Base-by-base conservation (phyloP, 2,888 invertebrate genomes). In the Lacanobia oleracea region DNA sequence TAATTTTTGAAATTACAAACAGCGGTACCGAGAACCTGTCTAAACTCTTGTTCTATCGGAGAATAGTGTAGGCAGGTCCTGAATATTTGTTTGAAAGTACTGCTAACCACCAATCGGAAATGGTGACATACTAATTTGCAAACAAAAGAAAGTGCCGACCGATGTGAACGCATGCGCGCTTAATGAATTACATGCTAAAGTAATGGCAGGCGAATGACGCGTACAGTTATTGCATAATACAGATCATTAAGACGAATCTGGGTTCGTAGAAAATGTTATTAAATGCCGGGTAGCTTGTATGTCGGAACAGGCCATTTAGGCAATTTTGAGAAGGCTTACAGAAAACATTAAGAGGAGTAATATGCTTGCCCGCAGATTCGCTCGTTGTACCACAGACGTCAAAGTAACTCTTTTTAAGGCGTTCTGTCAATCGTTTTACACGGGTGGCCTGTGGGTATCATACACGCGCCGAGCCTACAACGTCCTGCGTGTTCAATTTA, bases 131-230 rank as follows among this genome's bases (percentile, higher is more conserved):
- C 65, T 66, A 66, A 77, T 80, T 77, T 74, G 75, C 77, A 74
- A 63, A 80, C 75, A 77, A 80, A 79, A 62, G 74, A 62, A 57
- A 62, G 65, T 77, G 74, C 37, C 56, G 40, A 65, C 64, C 56
- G 56, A 65, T 61, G 76, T 66, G 48, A 61, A 43, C 67, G 67
- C 73, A 67, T 67, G 27, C 59, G 67, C 61, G 48, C 48, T 18
- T 80, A 74, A 80, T 77, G 72, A 80, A 66, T 70, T 75, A 83
- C 77, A 70, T 48, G 73, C 33, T 63, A 56, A 56, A 61, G 63
- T 71, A 79, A 72, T 69, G 56, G 50, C 27, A 51, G 14, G 45
- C 56, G n/a, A 48, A 65, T 74, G 68, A 79, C 66, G 74, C 64
- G 27, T 16, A 48, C 40, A 59, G 45, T 61, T 48, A 51, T 67